Evolutionary conservation across 2,797 vertebrate genomes (phyloP).

Genomic region (Enteromius treurensis): DNA sequence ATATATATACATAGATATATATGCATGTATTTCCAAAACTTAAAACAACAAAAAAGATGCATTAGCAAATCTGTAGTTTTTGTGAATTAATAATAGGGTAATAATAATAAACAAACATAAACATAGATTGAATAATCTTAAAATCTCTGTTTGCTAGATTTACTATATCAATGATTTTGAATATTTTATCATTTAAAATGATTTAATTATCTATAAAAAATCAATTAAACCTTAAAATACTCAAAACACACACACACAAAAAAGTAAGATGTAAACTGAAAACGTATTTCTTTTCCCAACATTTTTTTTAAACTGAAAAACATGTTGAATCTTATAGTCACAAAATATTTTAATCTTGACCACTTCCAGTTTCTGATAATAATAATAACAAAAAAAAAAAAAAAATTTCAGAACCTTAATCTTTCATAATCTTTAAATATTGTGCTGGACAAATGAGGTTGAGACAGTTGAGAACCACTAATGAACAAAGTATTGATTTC

Average conservation of each 20-base stretch:
- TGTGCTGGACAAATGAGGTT: not conserved
- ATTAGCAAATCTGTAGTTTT: not conserved
- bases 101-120: not conserved
- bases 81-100: not conserved
- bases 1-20: not conserved
- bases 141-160: not conserved
- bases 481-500: not conserved
- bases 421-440: not conserved
- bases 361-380: not conserved
- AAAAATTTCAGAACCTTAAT: not conserved
- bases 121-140: not conserved
- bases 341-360: not conserved
- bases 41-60: not conserved
- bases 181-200: not conserved
- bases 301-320: not conserved
- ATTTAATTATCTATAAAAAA: not conserved
- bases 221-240: not conserved
- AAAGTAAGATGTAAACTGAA: not conserved
- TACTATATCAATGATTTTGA: not conserved
- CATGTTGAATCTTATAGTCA: not conserved
- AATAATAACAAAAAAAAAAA: not conserved
- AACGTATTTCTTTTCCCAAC: not conserved
- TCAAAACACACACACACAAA: not conserved
- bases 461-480: not conserved
- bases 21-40: not conserved